These are phyloP conservation scores for Nannospalax galili DNA, from an alignment of 2,113 vertebrate species.

Conservation along the genomic window DNA sequence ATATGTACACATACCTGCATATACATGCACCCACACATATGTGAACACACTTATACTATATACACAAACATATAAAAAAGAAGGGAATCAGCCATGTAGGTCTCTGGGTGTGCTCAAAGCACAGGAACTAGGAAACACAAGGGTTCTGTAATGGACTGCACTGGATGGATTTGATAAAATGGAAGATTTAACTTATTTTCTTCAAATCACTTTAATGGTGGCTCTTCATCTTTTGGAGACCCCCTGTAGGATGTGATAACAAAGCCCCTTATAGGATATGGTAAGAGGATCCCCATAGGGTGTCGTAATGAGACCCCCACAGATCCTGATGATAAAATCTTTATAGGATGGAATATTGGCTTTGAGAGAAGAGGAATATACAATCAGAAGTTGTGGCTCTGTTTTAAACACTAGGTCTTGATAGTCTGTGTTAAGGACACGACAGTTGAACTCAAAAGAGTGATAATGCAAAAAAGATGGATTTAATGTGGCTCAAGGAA, in stretches of 20 bases:
- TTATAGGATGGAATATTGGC: background rate
- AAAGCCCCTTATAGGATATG: background rate
- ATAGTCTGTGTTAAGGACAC: background rate
- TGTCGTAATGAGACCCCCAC: background rate
- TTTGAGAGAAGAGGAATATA: background rate
- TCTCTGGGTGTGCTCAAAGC: background rate
- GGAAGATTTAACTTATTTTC: background rate
- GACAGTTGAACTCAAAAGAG: background rate
- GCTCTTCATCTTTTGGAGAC: background rate
- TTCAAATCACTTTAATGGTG: background rate
- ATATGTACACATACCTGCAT: background rate
- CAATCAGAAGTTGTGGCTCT: background rate
- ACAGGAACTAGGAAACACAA: background rate
- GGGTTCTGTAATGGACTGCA: background rate
- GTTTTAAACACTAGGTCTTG: background rate
- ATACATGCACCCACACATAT: background rate
- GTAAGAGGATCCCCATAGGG: background rate
- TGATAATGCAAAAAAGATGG: background rate
- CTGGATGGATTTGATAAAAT: background rate
- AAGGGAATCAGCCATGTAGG: background rate
- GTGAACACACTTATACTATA: background rate
- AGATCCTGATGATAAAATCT: background rate
- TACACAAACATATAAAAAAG: background rate
- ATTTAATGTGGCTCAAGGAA: background rate
- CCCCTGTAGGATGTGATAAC: background rate